Percentiles rank a stretch among this genome's conserved stretches.
These are phyloP conservation scores for Pseudomugil tenellus DNA, from an alignment of 2,797 vertebrate genomes.

Conservation along the genomic window DNA sequence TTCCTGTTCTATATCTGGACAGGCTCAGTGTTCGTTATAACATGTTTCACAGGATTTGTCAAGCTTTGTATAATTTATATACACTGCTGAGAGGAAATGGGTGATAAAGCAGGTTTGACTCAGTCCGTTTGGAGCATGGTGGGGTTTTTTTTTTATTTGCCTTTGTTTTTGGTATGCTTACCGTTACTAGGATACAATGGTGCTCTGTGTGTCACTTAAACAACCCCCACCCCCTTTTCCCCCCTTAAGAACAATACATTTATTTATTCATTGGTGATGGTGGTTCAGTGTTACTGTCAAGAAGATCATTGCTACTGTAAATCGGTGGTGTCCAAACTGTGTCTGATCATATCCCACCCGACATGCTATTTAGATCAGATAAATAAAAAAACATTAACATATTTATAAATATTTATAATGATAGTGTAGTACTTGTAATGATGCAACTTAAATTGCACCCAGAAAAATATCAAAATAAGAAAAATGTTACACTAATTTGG, in stretches of 20 bases:
- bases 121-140: slow-evolving; percentile 17
- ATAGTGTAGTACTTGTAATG: background rate
- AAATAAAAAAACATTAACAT: background rate
- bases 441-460: background rate
- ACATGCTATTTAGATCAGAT: background rate
- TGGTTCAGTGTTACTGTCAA: slow-evolving; percentile 38
- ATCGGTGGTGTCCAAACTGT: slow-evolving; percentile 35
- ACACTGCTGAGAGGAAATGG: slow-evolving; percentile 30
- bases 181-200: slow-evolving; percentile 34
- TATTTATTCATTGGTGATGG: slow-evolving; percentile 40
- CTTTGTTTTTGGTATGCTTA: slow-evolving; percentile 49
- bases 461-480: background rate
- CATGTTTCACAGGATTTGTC: slow-evolving; percentile 55
- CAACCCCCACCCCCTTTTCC: slow-evolving; percentile 18
- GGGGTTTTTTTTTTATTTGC: slow-evolving; percentile 34
- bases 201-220: slow-evolving; percentile 37
- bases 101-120: slow-evolving; percentile 20
- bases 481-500: background rate
- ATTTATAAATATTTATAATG: background rate
- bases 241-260: slow-evolving; percentile 14
- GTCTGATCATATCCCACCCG: background rate
- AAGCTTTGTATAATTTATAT: slow-evolving; percentile 47
- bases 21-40: slow-evolving; percentile 39
- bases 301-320: slow-evolving; percentile 40
- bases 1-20: slow-evolving; percentile 65